These are phyloP conservation scores for Odocoileus hemionus DNA, from an alignment of 2,113 vertebrate species.

Conservation along the genomic window DNA sequence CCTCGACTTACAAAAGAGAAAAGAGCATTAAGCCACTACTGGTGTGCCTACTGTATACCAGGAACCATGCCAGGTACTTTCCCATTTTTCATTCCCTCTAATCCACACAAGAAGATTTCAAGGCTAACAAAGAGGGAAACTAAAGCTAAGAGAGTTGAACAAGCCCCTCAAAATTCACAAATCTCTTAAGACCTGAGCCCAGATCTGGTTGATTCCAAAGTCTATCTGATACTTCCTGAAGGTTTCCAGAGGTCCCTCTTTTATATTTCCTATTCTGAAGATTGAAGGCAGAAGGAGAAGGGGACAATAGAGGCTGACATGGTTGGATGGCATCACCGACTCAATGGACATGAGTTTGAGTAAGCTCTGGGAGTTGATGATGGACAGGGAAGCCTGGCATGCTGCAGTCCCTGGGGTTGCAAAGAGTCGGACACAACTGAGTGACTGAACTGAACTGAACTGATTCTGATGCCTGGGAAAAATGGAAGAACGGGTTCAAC, in stretches of 20 bases:
- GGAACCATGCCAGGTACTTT: not conserved
- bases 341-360: not conserved
- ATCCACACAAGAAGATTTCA: not conserved
- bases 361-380: not conserved
- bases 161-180: not conserved
- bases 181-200: not conserved
- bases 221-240: not conserved
- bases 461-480: not conserved
- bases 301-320: not conserved
- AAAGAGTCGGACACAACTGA: not conserved
- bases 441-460: not conserved
- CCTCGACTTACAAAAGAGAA: not conserved
- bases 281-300: not conserved
- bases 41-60: not conserved
- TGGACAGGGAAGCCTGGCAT: not conserved
- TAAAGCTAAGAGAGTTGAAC: not conserved
- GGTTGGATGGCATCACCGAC: not conserved
- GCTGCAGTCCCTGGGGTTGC: not conserved
- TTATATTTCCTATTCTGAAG: not conserved
- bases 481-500: not conserved
- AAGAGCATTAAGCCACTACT: not conserved
- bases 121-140: not conserved
- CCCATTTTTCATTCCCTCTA: not conserved
- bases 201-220: not conserved
- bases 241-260: not conserved